Percentiles rank a stretch among this genome's conserved stretches.
Conservation (phyloP, 1,140 invertebrate genomes). For the Drosophila pectinifera region DNA sequence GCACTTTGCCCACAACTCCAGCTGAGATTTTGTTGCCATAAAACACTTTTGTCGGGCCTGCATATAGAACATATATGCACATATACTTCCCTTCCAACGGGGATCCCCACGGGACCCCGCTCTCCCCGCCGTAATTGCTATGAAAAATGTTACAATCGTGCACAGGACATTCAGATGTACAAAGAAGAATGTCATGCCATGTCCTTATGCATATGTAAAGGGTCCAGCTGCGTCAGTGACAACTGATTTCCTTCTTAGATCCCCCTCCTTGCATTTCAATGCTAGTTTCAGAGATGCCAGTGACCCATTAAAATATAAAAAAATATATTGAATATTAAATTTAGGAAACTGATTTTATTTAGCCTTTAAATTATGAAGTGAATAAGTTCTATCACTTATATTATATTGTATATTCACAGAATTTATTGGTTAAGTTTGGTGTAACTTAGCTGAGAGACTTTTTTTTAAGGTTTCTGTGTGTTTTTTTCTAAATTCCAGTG, state of each 20-base stretch:
- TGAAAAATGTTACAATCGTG: slow-evolving; percentile 77
- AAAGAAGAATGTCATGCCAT: slow-evolving; percentile 25
- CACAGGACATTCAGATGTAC: slow-evolving; percentile 68
- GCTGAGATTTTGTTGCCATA: slow-evolving; percentile 73
- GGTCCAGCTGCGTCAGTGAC: slow-evolving; percentile 60
- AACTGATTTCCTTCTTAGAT: slow-evolving; percentile 54
- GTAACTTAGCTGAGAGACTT: too few species aligned
- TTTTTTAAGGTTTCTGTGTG: too few species aligned
- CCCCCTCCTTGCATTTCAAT: neutral
- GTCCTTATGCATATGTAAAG: slow-evolving; percentile 22
- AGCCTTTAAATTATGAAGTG: too few species aligned
- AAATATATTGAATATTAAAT: too few species aligned
- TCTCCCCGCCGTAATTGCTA: slow-evolving; percentile 55
- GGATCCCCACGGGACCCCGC: neutral
- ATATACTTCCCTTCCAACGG: slow-evolving; percentile 1
- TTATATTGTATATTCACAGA: too few species aligned
- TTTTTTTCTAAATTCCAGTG: too few species aligned
- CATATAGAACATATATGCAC: neutral
- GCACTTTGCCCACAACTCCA: slow-evolving; percentile 70
- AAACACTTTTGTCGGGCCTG: slow-evolving; percentile 60
- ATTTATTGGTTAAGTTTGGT: too few species aligned
- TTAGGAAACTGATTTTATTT: neutral
- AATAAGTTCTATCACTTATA: too few species aligned
- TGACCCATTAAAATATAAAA: neutral
- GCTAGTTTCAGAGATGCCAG: slow-evolving; percentile 8